Evolutionary conservation across 1,140 invertebrate genomes (phyloP).

Genomic region (Papilio polytes): DNA sequence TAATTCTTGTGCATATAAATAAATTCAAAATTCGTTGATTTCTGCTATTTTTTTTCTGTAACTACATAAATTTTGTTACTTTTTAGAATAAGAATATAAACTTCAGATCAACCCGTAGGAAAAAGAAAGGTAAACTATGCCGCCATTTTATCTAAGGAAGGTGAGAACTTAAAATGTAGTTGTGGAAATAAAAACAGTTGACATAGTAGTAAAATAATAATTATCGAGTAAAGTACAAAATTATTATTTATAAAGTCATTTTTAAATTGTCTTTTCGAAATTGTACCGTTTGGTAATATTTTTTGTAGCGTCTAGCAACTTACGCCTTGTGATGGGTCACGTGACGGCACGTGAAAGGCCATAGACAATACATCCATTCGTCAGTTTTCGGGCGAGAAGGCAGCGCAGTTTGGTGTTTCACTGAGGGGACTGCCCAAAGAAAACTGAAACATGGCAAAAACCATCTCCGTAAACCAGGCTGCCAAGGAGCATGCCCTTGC

Average conservation of each 20-base stretch:
- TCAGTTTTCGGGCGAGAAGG: constrained; percentile 83
- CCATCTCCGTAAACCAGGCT: constrained; percentile 63
- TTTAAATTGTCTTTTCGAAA: neutral
- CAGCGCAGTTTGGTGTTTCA: constrained; percentile 74
- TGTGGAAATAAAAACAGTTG: too few species aligned
- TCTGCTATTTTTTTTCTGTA: too few species aligned
- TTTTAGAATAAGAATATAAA: too few species aligned
- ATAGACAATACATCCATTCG: constrained; percentile 82
- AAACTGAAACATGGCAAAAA: constrained; percentile 73
- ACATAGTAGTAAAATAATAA: too few species aligned
- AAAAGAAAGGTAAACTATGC: too few species aligned
- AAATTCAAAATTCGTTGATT: too few species aligned
- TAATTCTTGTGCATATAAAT: too few species aligned
- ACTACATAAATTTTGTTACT: too few species aligned
- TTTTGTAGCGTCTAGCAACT: constrained; percentile 50
- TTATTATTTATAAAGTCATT: neutral
- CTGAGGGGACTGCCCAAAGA: constrained; percentile 71
- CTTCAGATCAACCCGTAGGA: too few species aligned
- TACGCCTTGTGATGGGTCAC: constrained; percentile 81
- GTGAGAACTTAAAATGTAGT: too few species aligned
- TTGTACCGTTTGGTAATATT: constrained; percentile 28
- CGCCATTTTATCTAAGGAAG: too few species aligned
- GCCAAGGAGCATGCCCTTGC: constrained; percentile 93
- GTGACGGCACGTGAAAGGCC: constrained; percentile 84
- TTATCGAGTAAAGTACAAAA: neutral